These are phyloP conservation scores for Philhelius pedissequus DNA, from an alignment of 2,888 invertebrate species.

Conservation along the genomic window DNA sequence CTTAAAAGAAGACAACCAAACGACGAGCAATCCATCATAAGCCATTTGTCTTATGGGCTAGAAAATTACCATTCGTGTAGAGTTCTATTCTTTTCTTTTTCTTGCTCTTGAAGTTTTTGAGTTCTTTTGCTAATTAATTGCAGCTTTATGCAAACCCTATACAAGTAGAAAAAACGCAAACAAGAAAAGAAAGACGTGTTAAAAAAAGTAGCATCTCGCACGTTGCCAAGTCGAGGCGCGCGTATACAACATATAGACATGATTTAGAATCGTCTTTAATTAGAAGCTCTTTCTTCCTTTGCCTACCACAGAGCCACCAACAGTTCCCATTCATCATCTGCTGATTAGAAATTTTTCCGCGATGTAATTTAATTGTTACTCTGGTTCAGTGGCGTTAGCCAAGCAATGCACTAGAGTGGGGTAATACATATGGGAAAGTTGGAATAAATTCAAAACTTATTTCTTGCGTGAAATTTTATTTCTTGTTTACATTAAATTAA, in stretches of 20 bases:
- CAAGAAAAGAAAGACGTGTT: conserved; percentile 26
- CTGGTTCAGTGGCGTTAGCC: neutral
- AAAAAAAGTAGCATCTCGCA: conserved; percentile 2
- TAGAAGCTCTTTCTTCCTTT: conserved; percentile 2
- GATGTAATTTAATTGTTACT: conserved; percentile 37
- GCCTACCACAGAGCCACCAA: neutral
- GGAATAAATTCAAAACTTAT: too few relatives aligned
- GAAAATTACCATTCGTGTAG: conserved; percentile 37
- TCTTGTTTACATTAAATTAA: too few relatives aligned
- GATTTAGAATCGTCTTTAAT: conserved; percentile 21
- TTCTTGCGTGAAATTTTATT: too few relatives aligned
- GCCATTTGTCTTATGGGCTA: conserved; percentile 61
- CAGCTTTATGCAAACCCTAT: conserved; percentile 31
- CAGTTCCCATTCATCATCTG: conserved; percentile 39
- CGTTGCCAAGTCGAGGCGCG: neutral
- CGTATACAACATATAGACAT: neutral
- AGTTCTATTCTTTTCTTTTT: neutral
- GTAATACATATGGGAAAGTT: neutral
- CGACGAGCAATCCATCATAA: conserved; percentile 32
- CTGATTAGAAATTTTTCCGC: conserved; percentile 50
- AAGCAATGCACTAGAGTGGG: neutral
- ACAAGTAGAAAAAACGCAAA: too few relatives aligned
- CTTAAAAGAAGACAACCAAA: too few relatives aligned
- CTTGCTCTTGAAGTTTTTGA: neutral
- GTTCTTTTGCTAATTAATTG: conserved; percentile 38